Base-by-base conservation (phyloP, 92 coral and sea anemone genomes). In the Pocillopora grandis region DNA sequence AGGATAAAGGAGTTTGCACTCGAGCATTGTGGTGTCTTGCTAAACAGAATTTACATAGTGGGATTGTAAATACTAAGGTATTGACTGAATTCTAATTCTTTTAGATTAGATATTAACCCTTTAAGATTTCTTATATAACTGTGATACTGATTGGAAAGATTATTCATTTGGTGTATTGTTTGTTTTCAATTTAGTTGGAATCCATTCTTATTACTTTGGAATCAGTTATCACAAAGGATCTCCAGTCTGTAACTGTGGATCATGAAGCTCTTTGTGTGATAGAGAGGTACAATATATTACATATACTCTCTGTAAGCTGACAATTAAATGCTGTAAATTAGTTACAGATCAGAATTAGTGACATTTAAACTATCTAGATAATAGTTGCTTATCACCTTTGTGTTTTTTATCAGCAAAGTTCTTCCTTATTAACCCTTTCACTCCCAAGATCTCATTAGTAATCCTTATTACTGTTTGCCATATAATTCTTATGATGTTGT, bases 1-100 rank as follows among this genome's bases (percentile, higher is more conserved):
- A 77, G 37, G 99, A 97, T 77, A 97, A 97, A 76, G 94, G 94
- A 35, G 82, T 92, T 9, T 97, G 99, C 66, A 94, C 99, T 9
- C 88, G 99, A 71, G 98, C 98, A 10, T 76, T 97, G 61, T 97
- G 99, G 99, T 91, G 97, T 66, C 89, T 97, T 82, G 96, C 98
- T 15, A 97, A 94, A 80, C 99, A 97, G 88, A 93, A 97, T 82
- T 85, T 97, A 36, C 78, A 87, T 20, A 76, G 79, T 31, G 49
- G 3, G 31, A 76, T 84, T 14, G 74, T 90, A 71, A 74, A 77
- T 17, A 64, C 88, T 35, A 86, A 92, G 95, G 95, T 92, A 90
- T 2, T 78, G 2, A 36, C 12, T 33, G 56, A 27, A 15, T 23
- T 9, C 0, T 35, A 20, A 9, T 31, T 37, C 23, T 6, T 1